A percentile compares a stretch with the other conserved stretches of the same genome.
These are phyloP conservation scores for Tetranychus urticae DNA, from an alignment of 1,140 invertebrate species.

Conservation along the genomic window DNA sequence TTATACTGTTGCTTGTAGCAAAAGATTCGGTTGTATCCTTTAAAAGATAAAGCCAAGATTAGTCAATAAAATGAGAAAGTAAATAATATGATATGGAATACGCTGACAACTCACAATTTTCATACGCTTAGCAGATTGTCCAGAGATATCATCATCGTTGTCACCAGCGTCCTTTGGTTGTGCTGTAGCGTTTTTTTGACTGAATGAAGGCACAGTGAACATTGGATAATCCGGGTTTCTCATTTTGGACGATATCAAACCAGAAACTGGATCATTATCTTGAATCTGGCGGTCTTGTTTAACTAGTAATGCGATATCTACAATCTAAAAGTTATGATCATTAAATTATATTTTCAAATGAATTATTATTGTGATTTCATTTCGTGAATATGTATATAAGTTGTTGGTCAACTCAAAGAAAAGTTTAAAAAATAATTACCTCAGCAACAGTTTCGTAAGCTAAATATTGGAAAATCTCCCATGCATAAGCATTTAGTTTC, in stretches of 20 bases:
- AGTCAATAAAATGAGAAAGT: no score
- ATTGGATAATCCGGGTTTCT: slow-evolving; percentile 15
- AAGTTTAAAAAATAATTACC: slow-evolving; percentile 18
- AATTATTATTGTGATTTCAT: background rate
- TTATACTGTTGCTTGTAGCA: slow-evolving; percentile 20
- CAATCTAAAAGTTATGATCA: slow-evolving; percentile 16
- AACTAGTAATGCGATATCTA: slow-evolving; percentile 35
- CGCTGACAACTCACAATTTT: background rate
- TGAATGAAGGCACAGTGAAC: background rate
- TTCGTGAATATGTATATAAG: background rate
- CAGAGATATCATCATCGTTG: no score
- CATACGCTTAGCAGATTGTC: background rate
- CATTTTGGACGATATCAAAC: slow-evolving; percentile 14
- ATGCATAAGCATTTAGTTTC: slow-evolving; percentile 25
- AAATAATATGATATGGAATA: no score
- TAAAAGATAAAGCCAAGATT: no score
- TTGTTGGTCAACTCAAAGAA: background rate
- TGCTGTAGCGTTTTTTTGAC: no score
- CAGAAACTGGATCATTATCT: slow-evolving; percentile 23
- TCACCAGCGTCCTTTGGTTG: no score
- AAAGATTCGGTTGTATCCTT: background rate
- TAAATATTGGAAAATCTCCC: slow-evolving; percentile 33
- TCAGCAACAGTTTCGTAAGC: slow-evolving; percentile 40
- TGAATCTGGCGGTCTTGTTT: slow-evolving; percentile 29
- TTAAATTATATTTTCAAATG: background rate